Conservation (phyloP, 2,113 vertebrate genomes). For the Oncorhynchus nerka region DNA sequence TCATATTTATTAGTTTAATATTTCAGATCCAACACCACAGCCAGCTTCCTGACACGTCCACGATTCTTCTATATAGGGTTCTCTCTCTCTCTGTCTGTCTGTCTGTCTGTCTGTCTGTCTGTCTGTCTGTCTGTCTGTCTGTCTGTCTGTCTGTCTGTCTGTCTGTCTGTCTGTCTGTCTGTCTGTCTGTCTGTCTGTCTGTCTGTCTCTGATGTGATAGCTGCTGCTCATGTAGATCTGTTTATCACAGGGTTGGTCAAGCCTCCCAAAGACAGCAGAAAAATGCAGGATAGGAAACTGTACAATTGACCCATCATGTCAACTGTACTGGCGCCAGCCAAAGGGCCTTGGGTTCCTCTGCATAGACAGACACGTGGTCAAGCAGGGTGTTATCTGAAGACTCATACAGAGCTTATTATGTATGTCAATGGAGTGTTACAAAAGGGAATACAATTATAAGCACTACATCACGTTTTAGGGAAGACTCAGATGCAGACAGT, state of each 20-base stretch:
- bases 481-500: too few relatives aligned
- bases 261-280: not conserved
- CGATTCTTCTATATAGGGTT: slow-evolving; percentile 27
- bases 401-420: too few relatives aligned
- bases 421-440: too few relatives aligned
- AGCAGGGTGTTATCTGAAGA: not conserved
- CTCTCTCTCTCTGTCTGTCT: not conserved
- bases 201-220: not conserved
- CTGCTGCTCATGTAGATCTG: too few relatives aligned
- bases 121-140: not conserved
- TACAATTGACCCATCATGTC: not conserved
- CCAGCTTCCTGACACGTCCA: slow-evolving; percentile 34
- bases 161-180: not conserved
- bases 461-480: not conserved
- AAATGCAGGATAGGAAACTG: not conserved
- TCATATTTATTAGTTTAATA: slow-evolving; percentile 62
- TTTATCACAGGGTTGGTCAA: too few relatives aligned
- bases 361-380: too few relatives aligned
- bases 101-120: not conserved
- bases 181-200: not conserved
- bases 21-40: slow-evolving; percentile 38
- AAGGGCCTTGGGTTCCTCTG: not conserved
- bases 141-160: not conserved
- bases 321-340: not conserved
- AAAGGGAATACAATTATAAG: too few relatives aligned